These are phyloP conservation scores for Poeciliopsis occidentalis DNA, from an alignment of 2,113 vertebrate species.

Conservation along the genomic window DNA sequence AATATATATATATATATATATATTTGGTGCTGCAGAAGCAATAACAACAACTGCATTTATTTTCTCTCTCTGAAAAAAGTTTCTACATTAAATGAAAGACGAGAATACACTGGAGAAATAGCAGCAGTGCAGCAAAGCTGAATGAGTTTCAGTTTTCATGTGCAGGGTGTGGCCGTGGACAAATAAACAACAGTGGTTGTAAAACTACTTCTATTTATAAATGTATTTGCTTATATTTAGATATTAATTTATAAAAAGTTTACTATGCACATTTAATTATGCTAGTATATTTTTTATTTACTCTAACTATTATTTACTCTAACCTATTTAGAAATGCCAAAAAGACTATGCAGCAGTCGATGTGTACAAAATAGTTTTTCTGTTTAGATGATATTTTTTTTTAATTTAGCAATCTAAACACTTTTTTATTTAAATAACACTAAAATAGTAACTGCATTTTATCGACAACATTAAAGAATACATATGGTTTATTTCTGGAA, in stretches of 20 bases:
- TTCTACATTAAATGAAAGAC: neutral
- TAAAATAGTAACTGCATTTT: neutral
- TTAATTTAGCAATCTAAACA: too few species aligned
- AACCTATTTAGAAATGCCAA: neutral
- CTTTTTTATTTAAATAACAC: too few species aligned
- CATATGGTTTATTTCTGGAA: conserved; percentile 1
- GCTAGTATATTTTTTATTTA: neutral
- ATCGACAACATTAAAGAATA: neutral
- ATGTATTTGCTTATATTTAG: too few species aligned
- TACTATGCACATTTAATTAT: neutral
- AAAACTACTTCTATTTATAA: too few species aligned
- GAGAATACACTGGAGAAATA: neutral
- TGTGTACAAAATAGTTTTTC: too few species aligned
- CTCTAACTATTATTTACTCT: neutral
- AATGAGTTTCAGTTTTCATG: neutral
- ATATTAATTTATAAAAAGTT: neutral
- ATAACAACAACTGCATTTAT: neutral
- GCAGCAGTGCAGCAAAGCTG: conserved; percentile 1
- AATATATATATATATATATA: too few species aligned
- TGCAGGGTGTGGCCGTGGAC: neutral
- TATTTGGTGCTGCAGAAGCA: conserved; percentile 9
- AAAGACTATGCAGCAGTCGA: too few species aligned
- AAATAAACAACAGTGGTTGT: neutral
- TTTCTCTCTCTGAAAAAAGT: neutral
- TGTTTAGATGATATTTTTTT: too few species aligned